Base-by-base conservation (phyloP, 1,140 invertebrate species). In the Melanaphis sacchari region DNA sequence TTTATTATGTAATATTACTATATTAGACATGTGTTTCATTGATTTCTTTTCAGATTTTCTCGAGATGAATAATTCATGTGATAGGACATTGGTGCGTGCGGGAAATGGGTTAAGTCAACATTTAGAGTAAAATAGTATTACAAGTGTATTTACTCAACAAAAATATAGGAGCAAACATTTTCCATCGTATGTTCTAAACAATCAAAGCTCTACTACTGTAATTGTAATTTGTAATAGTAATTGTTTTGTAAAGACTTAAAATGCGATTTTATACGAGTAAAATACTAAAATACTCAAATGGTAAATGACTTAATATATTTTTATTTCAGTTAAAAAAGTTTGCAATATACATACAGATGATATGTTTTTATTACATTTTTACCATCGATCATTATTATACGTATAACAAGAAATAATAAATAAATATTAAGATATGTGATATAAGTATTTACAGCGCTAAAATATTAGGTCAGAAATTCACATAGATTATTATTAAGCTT, bases 231-330 rank as follows among this genome's bases (percentile, higher is more conserved):
- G 59, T n/a, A n/a, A 76, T 76, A 76, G 15, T n/a, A 15, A n/a
- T 76, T 76, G 59, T 76, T 15, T 76, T n/a, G 59, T 76, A 76
- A 76, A 76, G 59, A n/a, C n/a, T 6, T 76, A 76, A n/a, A n/a
- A n/a, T 76, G 59, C n/a, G 59, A 76, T 76, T 76, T 76, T n/a
- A 76, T n/a, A 76, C 59, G 59, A 76, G 31, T 59, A 76, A 76
- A 76, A 66, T 59, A 59, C 54, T 59, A 59, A 26, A 59, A 59
- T 76, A n/a, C 31, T n/a, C n/a, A 18, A 18, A 11, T 76, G 59
- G 15, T 5, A n/a, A 76, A n/a, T n/a, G 59, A 76, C 31, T 36
- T 76, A 31, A 21, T 76, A 76, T 76, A n/a, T 6, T n/a, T n/a
- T n/a, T 76, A 76, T 76, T 76, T 76, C 31, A n/a, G 15, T 76